Conservation (phyloP, 1,140 invertebrate species). For the Branchinecta lynchi region DNA sequence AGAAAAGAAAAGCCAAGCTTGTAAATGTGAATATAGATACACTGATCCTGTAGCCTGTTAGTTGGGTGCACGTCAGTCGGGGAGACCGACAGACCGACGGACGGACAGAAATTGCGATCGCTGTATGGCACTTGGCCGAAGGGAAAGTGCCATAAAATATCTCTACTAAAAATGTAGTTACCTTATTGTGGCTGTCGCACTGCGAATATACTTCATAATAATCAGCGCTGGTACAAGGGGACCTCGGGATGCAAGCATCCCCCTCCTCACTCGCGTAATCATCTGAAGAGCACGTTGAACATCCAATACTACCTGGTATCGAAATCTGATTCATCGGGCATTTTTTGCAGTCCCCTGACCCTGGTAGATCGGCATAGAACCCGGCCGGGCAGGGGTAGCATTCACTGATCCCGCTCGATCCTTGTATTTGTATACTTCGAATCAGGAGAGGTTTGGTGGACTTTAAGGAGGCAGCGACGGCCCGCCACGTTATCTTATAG, state of each 20-base stretch:
- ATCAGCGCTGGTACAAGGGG: conserved; percentile 38
- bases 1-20: no score
- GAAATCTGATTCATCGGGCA: conserved; percentile 38
- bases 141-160: no score
- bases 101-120: no score
- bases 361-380: conserved; percentile 34
- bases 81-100: no score
- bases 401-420: conserved; percentile 23
- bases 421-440: conserved; percentile 33
- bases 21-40: no score
- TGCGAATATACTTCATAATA: conserved; percentile 39
- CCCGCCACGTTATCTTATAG: conserved; percentile 39
- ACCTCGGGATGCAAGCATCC: conserved; percentile 33
- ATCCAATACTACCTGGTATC: conserved; percentile 32
- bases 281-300: conserved; percentile 32
- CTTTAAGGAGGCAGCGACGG: conserved; percentile 33
- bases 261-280: conserved; percentile 34
- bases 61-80: no score
- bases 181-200: conserved; percentile 35
- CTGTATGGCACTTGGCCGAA: no score
- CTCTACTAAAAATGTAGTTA: conserved; percentile 22
- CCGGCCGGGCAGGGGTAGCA: conserved; percentile 41
- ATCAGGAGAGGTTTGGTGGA: conserved; percentile 32
- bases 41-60: no score
- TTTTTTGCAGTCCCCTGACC: conserved; percentile 33